phyloP scores from a whole-genome alignment of 2,888 invertebrate genomes.

The Coelinius sp. region DNA sequence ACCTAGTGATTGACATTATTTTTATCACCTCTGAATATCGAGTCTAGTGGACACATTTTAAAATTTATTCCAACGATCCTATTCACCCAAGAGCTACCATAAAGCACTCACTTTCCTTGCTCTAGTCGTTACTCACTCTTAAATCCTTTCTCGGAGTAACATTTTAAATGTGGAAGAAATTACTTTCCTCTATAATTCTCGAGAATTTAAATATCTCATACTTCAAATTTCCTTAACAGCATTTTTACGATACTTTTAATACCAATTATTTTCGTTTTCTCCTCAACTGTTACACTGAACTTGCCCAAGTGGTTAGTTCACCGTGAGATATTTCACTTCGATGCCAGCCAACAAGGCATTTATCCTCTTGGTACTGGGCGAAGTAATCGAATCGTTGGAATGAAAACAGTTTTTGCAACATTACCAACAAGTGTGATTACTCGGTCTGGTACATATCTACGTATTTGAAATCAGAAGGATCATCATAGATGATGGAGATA shows the following conservation, averaged over 20 bases:
- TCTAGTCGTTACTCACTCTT: background rate
- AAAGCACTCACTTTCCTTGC: background rate
- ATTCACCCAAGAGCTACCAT: background rate
- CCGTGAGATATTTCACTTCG: constrained; percentile 18
- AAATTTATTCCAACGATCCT: background rate
- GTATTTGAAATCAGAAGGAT: no score
- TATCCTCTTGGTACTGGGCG: constrained; percentile 25
- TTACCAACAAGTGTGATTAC: constrained; percentile 18
- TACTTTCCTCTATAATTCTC: background rate
- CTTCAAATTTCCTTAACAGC: constrained; percentile 1
- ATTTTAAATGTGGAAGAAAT: background rate
- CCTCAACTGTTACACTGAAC: background rate
- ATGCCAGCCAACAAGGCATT: constrained; percentile 20
- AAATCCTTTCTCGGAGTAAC: background rate
- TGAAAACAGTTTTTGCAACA: constrained; percentile 16
- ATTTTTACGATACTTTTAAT: background rate
- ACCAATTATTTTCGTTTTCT: background rate
- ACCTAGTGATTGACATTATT: background rate
- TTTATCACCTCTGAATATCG: background rate
- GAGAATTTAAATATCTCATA: background rate
- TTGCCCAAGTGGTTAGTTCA: background rate
- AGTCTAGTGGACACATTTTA: background rate
- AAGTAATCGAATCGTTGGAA: constrained; percentile 15
- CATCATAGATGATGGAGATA: background rate
- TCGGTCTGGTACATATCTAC: background rate